Conservation (phyloP, 2,888 invertebrate species). For the Teinopalpus imperialis region DNA sequence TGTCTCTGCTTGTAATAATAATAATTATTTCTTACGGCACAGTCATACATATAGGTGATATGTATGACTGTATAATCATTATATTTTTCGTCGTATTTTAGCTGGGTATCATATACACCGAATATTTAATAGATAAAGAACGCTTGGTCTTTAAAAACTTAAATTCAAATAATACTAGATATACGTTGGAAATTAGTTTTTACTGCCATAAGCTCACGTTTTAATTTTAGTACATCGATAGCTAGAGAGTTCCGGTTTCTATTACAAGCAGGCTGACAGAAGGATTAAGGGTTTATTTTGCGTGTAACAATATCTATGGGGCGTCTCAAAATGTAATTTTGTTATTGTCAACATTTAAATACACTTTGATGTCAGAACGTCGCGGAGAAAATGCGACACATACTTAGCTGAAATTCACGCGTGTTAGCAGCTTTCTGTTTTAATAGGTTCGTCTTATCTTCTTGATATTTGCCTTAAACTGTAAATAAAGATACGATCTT, state of each 20-base stretch:
- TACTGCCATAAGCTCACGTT: background rate
- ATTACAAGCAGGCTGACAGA: slow-evolving; percentile 36
- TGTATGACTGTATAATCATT: too few relatives aligned
- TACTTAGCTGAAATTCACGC: slow-evolving; percentile 11
- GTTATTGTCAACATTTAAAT: slow-evolving; percentile 59
- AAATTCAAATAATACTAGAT: too few relatives aligned
- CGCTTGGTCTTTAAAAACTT: too few relatives aligned
- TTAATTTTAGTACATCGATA: background rate
- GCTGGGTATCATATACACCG: too few relatives aligned
- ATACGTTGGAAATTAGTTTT: background rate
- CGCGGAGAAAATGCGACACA: slow-evolving; percentile 29
- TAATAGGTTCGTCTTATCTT: too few relatives aligned
- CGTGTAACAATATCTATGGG: slow-evolving; percentile 42
- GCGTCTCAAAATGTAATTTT: slow-evolving; percentile 50
- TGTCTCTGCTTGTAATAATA: too few relatives aligned
- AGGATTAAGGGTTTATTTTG: slow-evolving; percentile 46
- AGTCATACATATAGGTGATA: too few relatives aligned
- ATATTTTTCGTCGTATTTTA: too few relatives aligned
- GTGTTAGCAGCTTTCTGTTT: slow-evolving; percentile 16
- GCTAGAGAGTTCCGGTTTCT: slow-evolving; percentile 4
- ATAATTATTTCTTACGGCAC: too few relatives aligned
- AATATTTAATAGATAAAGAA: too few relatives aligned
- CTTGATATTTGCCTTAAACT: too few relatives aligned
- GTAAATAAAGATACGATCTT: slow-evolving; percentile 24
- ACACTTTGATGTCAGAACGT: slow-evolving; percentile 58